phyloP scores from a whole-genome alignment of 2,888 invertebrate genomes.

The Eupsilia transversa region DNA sequence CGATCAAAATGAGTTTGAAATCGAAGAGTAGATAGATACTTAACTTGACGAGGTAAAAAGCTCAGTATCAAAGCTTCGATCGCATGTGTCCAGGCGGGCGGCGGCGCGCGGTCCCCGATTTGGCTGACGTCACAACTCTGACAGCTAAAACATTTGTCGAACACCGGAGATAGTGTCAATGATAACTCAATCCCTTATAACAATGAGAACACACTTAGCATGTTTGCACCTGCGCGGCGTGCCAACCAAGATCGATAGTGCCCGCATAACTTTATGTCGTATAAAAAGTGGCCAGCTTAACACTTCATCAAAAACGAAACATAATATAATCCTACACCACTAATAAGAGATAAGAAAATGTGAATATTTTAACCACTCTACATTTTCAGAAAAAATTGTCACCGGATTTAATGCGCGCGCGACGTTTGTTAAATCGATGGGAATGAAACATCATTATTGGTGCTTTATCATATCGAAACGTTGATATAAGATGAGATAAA shows the following conservation, averaged over 20 bases:
- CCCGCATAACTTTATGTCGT: constrained; percentile 79
- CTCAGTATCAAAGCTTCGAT: constrained; percentile 81
- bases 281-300: constrained; percentile 70
- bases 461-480: constrained; percentile 87
- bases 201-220: constrained; percentile 90
- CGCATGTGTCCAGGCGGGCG: constrained; percentile 72
- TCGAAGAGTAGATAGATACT: constrained; percentile 60
- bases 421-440: constrained; percentile 85
- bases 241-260: constrained; percentile 81
- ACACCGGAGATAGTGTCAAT: constrained; percentile 89
- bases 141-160: constrained; percentile 90
- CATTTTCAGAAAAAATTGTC: constrained; percentile 79
- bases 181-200: constrained; percentile 90
- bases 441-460: constrained; percentile 90
- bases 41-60: constrained; percentile 71
- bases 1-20: constrained; percentile 56
- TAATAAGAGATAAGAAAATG: constrained; percentile 66
- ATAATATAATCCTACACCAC: constrained; percentile 59
- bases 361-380: constrained; percentile 64
- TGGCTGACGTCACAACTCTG: constrained; percentile 90
- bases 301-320: constrained; percentile 65
- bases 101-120: constrained; percentile 81
- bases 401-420: constrained; percentile 78
- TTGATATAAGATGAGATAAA: constrained; percentile 87
- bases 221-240: constrained; percentile 89